Conservation (phyloP, 2,888 invertebrate genomes). For the Nomada ruficornis region DNA sequence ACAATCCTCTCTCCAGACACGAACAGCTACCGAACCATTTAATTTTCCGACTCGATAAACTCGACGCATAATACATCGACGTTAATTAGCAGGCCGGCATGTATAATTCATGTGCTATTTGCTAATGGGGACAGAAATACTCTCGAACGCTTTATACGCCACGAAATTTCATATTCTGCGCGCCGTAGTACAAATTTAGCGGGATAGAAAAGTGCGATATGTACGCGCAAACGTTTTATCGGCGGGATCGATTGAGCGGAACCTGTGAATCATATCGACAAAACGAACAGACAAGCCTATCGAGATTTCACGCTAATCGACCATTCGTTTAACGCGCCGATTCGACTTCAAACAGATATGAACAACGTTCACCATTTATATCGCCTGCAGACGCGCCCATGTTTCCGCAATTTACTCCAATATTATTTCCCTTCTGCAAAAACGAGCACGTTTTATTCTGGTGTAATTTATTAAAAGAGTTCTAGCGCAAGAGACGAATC, state of each 20-base stretch:
- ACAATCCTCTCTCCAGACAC: conserved; percentile 10
- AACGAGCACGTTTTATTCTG: too few species aligned
- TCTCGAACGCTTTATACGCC: conserved; percentile 32
- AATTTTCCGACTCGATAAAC: conserved; percentile 59
- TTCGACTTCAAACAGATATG: neutral
- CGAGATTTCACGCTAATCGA: conserved; percentile 31
- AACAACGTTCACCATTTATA: too few species aligned
- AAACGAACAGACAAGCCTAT: neutral
- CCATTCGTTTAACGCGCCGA: neutral
- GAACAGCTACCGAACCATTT: conserved; percentile 48
- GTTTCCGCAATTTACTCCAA: conserved; percentile 7
- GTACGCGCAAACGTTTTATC: conserved; percentile 14
- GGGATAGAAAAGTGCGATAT: neutral
- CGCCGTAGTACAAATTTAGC: neutral
- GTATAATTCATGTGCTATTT: conserved; percentile 66
- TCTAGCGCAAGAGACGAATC: neutral
- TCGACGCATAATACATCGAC: conserved; percentile 46
- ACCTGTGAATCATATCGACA: conserved; percentile 51
- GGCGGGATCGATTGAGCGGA: conserved; percentile 48
- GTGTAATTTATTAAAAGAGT: neutral
- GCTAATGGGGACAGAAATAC: conserved; percentile 63
- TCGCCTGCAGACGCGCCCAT: neutral
- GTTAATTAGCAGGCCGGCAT: conserved; percentile 59
- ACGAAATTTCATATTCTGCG: conserved; percentile 39
- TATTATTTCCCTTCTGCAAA: neutral